Conservation (phyloP, 2,113 vertebrate species). For the Kobus ellipsiprymnus region DNA sequence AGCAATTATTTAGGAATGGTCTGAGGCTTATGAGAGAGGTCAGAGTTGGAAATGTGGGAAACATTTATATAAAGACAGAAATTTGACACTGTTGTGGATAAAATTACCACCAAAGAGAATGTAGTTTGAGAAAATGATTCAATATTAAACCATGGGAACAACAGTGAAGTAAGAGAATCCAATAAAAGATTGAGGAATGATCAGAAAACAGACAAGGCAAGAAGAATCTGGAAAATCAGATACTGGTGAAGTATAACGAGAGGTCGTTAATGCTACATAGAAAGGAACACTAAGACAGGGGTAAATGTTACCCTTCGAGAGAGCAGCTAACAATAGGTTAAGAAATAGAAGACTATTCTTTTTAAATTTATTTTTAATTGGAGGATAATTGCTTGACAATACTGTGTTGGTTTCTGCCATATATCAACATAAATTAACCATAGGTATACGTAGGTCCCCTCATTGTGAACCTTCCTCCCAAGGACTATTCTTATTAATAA, state of each 20-base stretch:
- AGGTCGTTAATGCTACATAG: background rate
- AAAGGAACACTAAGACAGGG: background rate
- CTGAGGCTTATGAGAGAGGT: background rate
- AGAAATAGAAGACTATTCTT: background rate
- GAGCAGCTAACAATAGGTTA: background rate
- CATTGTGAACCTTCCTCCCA: background rate
- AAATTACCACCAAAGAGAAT: constrained; percentile 25
- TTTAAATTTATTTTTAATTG: background rate
- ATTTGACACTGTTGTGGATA: constrained; percentile 8
- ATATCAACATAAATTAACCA: background rate
- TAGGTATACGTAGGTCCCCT: background rate
- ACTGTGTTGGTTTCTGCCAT: background rate
- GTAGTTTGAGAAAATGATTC: background rate
- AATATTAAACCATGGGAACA: background rate
- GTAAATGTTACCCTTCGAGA: background rate
- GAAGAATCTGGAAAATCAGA: background rate
- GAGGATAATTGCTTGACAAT: background rate
- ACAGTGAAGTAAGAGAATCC: background rate
- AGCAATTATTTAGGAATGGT: background rate
- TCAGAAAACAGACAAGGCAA: background rate
- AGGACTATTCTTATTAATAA: background rate
- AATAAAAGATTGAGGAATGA: background rate
- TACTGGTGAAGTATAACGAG: background rate
- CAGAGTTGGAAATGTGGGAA: background rate
- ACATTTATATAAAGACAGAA: constrained; percentile 12